These are phyloP conservation scores for Barbus barbus DNA, from an alignment of 2,113 vertebrate species.

Conservation along the genomic window DNA sequence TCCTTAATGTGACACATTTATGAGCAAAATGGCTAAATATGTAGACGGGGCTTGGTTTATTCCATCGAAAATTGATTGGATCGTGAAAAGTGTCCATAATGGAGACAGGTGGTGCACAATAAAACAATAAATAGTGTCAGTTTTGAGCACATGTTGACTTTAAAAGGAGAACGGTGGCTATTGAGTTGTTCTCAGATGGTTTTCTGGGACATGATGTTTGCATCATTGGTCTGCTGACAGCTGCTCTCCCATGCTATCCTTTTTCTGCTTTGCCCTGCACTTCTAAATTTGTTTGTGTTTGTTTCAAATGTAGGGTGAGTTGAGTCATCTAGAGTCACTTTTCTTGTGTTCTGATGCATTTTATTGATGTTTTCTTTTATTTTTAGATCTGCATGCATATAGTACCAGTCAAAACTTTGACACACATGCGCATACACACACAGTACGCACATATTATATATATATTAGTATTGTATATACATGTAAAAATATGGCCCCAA, in stretches of 20 bases:
- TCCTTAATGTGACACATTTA: not conserved
- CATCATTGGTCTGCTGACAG: conserved; percentile 68
- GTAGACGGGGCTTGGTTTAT: not conserved
- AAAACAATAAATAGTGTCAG: not conserved
- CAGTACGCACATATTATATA: no score
- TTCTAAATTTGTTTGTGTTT: conserved; percentile 10
- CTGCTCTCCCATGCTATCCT: conserved; percentile 39
- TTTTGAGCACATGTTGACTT: not conserved
- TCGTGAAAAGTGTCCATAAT: not conserved
- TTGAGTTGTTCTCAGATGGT: conserved; percentile 62
- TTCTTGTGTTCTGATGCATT: not conserved
- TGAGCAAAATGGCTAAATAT: not conserved
- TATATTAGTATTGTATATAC: no score
- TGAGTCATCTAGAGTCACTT: not conserved
- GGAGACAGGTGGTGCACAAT: not conserved
- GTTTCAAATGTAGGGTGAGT: conserved; percentile 3
- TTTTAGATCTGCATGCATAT: not conserved
- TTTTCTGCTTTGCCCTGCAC: conserved; percentile 1
- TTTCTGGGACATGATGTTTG: conserved; percentile 66
- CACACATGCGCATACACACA: no score
- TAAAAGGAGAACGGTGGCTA: not conserved
- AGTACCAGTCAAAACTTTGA: not conserved
- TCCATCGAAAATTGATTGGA: not conserved
- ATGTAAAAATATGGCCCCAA: no score
- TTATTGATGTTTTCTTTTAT: not conserved